A percentile compares a stretch with the other conserved stretches of the same genome.
Evolutionary conservation across 2,888 invertebrate genomes (phyloP).

Genomic region (Torymus aiolomorphi): DNA sequence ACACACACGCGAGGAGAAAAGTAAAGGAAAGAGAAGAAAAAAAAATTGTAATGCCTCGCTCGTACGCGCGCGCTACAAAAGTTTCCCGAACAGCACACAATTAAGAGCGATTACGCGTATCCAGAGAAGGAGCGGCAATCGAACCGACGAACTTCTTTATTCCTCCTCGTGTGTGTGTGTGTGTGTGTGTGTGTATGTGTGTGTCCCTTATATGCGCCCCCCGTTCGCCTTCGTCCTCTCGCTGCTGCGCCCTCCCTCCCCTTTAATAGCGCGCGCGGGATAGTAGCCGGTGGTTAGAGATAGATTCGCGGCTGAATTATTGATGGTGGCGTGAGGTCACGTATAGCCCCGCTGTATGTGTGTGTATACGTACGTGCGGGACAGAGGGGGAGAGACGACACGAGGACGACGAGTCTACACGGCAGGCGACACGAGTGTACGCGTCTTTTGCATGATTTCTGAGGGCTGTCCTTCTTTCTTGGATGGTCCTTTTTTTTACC

Average conservation of each 20-base stretch:
- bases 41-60: conserved; percentile 10
- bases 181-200: too few relatives aligned
- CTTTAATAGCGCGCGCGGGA: conserved; percentile 14
- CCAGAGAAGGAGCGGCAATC: not conserved
- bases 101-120: conserved; percentile 49
- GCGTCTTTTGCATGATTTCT: conserved; percentile 15
- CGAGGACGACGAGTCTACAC: conserved; percentile 12
- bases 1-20: not conserved
- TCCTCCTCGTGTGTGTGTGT: too few relatives aligned
- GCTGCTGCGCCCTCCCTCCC: conserved; percentile 24
- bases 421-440: not conserved
- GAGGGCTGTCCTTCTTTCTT: not conserved
- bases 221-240: not conserved
- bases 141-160: too few relatives aligned
- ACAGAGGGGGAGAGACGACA: conserved; percentile 37
- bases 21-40: not conserved
- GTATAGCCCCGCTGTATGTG: conserved; percentile 14
- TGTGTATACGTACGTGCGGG: not conserved
- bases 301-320: conserved; percentile 72
- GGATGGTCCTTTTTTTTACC: not conserved
- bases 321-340: conserved; percentile 69
- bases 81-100: conserved; percentile 28
- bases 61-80: conserved; percentile 1
- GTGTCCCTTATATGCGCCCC: too few relatives aligned
- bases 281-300: conserved; percentile 64